A percentile compares a stretch with the other conserved stretches of the same genome.
These are phyloP conservation scores for Lordiphosa fenestrarum DNA, from an alignment of 2,888 invertebrate genomes.

Conservation along the genomic window DNA sequence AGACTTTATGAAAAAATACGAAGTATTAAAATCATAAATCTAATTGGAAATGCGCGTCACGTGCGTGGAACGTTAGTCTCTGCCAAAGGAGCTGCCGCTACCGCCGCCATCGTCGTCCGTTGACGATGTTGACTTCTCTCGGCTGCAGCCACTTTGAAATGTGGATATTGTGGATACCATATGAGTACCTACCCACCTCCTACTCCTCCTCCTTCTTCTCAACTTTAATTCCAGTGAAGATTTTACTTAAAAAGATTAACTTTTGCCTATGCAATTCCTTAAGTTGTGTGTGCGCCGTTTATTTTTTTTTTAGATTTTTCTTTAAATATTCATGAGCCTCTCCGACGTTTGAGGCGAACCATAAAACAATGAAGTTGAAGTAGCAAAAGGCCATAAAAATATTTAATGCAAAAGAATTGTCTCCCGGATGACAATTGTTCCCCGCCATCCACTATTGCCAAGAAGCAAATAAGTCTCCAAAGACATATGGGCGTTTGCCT, in stretches of 20 bases:
- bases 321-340: slow-evolving; percentile 70
- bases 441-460: slow-evolving; percentile 13
- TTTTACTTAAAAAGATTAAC: slow-evolving; percentile 73
- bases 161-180: slow-evolving; percentile 31
- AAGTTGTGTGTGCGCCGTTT: slow-evolving; percentile 11
- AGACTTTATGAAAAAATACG: slow-evolving; percentile 75
- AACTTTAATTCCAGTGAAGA: slow-evolving; percentile 63
- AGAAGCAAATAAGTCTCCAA: slow-evolving; percentile 61
- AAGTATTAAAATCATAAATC: slow-evolving; percentile 77
- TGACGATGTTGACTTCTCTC: slow-evolving; percentile 23
- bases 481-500: slow-evolving; percentile 58
- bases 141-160: slow-evolving; percentile 45
- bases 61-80: slow-evolving; percentile 74
- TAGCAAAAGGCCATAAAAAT: slow-evolving; percentile 66
- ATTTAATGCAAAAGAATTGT: slow-evolving; percentile 67
- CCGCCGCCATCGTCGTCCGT: slow-evolving; percentile 12
- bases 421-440: slow-evolving; percentile 57
- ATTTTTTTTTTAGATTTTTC: slow-evolving; percentile 33
- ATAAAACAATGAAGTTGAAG: slow-evolving; percentile 70
- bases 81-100: slow-evolving; percentile 53
- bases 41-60: slow-evolving; percentile 76
- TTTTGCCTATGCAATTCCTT: slow-evolving; percentile 43
- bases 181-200: slow-evolving; percentile 11
- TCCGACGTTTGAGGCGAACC: slow-evolving; percentile 31
- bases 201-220: slow-evolving; percentile 5